These are phyloP conservation scores for Heliocidaris erythrogramma DNA, from an alignment of 35 echinoderm and acorn worm genomes.

Conservation along the genomic window DNA sequence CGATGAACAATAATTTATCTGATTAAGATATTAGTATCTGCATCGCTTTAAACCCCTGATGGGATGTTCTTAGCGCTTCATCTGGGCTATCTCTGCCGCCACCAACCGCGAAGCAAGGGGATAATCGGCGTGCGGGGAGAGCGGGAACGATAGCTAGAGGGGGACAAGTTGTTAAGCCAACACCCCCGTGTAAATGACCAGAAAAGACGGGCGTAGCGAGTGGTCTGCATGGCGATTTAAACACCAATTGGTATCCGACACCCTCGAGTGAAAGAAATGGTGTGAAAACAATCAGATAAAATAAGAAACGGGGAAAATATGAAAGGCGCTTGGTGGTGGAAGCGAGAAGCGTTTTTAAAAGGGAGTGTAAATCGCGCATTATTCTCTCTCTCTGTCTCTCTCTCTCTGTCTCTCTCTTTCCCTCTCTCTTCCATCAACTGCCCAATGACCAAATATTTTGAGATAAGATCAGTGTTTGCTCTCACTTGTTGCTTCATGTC, in stretches of 20 bases:
- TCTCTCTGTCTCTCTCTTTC: not conserved
- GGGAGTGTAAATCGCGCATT: not conserved
- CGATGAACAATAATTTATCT: slow-evolving; percentile 2
- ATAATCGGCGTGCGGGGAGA: not conserved
- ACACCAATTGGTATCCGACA: not conserved
- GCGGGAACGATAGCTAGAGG: not conserved
- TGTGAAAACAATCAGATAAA: not conserved
- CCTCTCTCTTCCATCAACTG: not conserved
- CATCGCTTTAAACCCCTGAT: not conserved
- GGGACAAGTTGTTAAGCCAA: not conserved
- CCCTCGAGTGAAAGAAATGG: not conserved
- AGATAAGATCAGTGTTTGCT: not conserved
- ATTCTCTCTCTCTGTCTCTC: not conserved
- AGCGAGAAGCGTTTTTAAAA: not conserved
- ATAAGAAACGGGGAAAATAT: not conserved
- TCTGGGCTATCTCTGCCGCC: not conserved
- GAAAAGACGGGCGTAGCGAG: not conserved
- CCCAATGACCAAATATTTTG: not conserved
- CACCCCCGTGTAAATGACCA: not conserved
- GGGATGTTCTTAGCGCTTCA: not conserved
- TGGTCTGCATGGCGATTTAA: not conserved
- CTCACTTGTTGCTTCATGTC: too few species aligned
- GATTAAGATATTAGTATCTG: not conserved
- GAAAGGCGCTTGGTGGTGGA: not conserved
- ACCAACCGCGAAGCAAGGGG: not conserved